Percentiles rank a stretch among this genome's conserved stretches.
These are phyloP conservation scores for Heloderma charlesbogerti DNA, from an alignment of 2,113 vertebrate genomes.

Conservation along the genomic window DNA sequence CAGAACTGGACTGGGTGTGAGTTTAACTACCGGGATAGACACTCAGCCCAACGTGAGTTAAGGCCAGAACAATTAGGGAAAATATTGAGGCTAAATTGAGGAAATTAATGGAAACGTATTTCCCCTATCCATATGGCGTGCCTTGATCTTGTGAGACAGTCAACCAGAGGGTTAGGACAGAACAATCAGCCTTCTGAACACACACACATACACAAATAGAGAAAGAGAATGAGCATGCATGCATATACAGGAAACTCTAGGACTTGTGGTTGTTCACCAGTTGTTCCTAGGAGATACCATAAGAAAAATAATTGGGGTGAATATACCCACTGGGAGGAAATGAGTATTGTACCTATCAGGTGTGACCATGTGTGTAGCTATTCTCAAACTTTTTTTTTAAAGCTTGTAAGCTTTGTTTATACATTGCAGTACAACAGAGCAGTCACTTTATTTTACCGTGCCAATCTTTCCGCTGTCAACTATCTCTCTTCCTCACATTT, in stretches of 20 bases:
- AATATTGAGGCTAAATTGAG: neutral
- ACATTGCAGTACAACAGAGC: neutral
- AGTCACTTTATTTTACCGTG: neutral
- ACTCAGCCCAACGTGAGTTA: no score
- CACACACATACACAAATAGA: neutral
- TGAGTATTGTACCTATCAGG: neutral
- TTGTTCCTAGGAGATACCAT: neutral
- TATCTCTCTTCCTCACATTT: constrained; percentile 63
- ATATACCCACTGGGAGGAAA: neutral
- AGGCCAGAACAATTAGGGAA: neutral
- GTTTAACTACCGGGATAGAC: no score
- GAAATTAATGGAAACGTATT: neutral
- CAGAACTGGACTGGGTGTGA: no score
- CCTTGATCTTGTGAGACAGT: neutral
- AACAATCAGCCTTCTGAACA: neutral
- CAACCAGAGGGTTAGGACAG: neutral
- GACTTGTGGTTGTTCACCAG: neutral
- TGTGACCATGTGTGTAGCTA: no score
- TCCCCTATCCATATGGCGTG: neutral
- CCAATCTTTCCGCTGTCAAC: constrained; percentile 20
- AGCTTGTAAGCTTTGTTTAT: no score
- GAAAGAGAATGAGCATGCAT: no score
- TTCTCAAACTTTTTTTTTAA: neutral
- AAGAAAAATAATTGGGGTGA: neutral
- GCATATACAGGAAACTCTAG: neutral